These are phyloP conservation scores for Lagenorhynchus albirostris DNA, from an alignment of 2,113 vertebrate genomes.

Conservation along the genomic window DNA sequence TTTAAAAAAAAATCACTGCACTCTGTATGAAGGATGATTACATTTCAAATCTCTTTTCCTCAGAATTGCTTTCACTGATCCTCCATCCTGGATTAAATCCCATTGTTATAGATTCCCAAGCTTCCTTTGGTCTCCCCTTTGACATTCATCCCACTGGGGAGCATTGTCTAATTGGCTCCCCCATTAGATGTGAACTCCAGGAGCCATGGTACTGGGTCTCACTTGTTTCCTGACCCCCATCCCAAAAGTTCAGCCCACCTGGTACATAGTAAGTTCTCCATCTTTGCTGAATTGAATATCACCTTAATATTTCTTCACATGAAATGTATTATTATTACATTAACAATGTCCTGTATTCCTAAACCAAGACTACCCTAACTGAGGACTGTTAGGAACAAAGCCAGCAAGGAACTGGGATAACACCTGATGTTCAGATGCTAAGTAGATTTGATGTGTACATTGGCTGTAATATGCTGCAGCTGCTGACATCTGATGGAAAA, in stretches of 20 bases:
- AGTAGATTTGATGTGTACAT: background rate
- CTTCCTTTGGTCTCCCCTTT: background rate
- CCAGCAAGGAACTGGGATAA: background rate
- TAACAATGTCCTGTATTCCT: background rate
- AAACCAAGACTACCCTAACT: conserved; percentile 24
- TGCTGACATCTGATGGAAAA: background rate
- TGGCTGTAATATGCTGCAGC: background rate
- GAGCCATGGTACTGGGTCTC: background rate
- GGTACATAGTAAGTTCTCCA: background rate
- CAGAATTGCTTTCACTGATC: background rate
- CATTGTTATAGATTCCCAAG: background rate
- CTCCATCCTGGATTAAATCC: background rate
- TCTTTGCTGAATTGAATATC: background rate
- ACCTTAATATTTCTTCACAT: background rate
- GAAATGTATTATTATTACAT: background rate
- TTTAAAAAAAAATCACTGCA: background rate
- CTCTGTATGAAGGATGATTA: background rate
- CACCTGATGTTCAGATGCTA: background rate
- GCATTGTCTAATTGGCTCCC: background rate
- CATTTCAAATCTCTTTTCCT: background rate
- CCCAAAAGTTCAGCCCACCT: background rate
- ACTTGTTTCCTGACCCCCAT: background rate
- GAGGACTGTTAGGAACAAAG: background rate
- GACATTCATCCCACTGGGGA: background rate
- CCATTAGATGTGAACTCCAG: background rate